Evolutionary conservation across 2,113 vertebrate genomes (phyloP), one percentile per base, ranked within the genome.

Genomic region (Oryzias celebensis): DNA sequence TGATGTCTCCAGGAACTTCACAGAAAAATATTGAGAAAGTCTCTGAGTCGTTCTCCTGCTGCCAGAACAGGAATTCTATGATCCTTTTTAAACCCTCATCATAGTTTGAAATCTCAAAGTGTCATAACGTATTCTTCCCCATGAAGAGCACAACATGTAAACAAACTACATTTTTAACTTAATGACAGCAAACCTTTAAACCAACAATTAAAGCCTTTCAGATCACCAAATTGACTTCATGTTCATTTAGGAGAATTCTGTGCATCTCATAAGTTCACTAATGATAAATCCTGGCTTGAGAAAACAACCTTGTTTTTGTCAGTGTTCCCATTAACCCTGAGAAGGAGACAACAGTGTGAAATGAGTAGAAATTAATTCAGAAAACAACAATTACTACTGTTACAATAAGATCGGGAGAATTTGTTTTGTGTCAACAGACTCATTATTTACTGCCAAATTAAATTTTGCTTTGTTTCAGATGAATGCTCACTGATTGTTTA

Each of bases 301-400:
- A 20, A 44, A 69, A 28, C 50, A 58, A 60, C 45, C 52, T 64
- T 57, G 59, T 44, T 43, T 71, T 4, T 41, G 28, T 31, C 17
- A 31, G 23, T 46, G 22, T 57, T 60, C 20, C 49, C 45, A 63
- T 69, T 68, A 61, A 58, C 22, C n/a, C 4, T 52, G 18, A 72
- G 73, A 64, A 75, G 45, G 46, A 77, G 62, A 80, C 48, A 67
- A 31, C 14, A 48, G 52, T 64, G 69, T 63, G 51, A 60, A 52
- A 48, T 26, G n/a, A 62, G 22, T 47, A 61, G 62, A 76, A 60
- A 62, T 65, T 0, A 63, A 49, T 36, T 18, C 63, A 65, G 42
- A 26, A 49, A 52, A 62, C 42, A 59, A 65, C 26, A 26, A 36
- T 36, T 36, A 36, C 36, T 36, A 10, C 10, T 36, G 47, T 49